Percentiles rank a stretch among this genome's conserved stretches.
These are phyloP conservation scores for Erebia palarica DNA, from an alignment of 2,888 invertebrate species.

Conservation along the genomic window DNA sequence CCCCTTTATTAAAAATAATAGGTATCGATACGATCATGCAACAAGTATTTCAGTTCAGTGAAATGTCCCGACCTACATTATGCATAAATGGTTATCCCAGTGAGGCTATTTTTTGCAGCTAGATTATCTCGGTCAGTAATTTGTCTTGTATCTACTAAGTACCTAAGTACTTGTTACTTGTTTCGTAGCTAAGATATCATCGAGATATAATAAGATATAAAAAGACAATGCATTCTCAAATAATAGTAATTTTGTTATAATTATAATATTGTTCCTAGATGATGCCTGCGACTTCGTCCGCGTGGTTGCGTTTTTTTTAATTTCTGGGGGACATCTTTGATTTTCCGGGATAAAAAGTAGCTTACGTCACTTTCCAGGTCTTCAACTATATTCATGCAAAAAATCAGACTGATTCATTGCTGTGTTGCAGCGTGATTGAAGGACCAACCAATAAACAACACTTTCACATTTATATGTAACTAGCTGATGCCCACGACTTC, in stretches of 20 bases:
- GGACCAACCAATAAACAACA: too few relatives aligned
- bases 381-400: too few relatives aligned
- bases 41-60: not conserved
- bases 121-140: slow-evolving; percentile 47
- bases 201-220: slow-evolving; percentile 20
- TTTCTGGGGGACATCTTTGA: too few relatives aligned
- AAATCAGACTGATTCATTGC: too few relatives aligned
- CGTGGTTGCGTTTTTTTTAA: too few relatives aligned
- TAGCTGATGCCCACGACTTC: too few relatives aligned
- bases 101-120: slow-evolving; percentile 41
- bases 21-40: not conserved
- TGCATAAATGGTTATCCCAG: not conserved
- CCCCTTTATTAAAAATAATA: too few relatives aligned
- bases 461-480: too few relatives aligned
- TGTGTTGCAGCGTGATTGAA: too few relatives aligned
- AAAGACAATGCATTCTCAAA: slow-evolving; percentile 20
- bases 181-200: slow-evolving; percentile 22
- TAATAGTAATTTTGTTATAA: slow-evolving; percentile 5
- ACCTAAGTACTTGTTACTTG: slow-evolving; percentile 23
- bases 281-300: too few relatives aligned
- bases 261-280: not conserved
- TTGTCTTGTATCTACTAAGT: slow-evolving; percentile 29
- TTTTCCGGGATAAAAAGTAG: too few relatives aligned
- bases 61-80: not conserved
- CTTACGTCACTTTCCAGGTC: too few relatives aligned